Percentiles rank a stretch among this genome's conserved stretches.
These are phyloP conservation scores for Drosophila koepferae DNA, from an alignment of 2,888 invertebrate genomes.

Conservation along the genomic window DNA sequence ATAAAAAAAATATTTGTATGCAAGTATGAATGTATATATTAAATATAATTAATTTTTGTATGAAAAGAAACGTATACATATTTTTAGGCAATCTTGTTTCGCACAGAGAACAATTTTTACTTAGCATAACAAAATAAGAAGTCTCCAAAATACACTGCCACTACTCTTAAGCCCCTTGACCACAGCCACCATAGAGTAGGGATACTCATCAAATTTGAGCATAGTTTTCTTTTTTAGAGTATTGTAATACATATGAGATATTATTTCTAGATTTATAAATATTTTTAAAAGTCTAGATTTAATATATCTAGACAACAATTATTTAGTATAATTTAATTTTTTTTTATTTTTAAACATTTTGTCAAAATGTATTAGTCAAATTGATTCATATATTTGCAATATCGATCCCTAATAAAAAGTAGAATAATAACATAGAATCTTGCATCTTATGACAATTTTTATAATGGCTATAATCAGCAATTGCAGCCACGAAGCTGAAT, in stretches of 20 bases:
- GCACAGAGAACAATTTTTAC: not conserved
- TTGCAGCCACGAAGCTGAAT: conserved; percentile 21
- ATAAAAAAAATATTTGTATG: not conserved
- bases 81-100: not conserved
- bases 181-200: not conserved
- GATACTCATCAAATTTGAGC: not conserved
- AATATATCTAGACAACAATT: not conserved
- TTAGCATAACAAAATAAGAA: too few relatives aligned
- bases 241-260: not conserved
- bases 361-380: not conserved
- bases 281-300: not conserved
- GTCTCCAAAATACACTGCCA: not conserved
- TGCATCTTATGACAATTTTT: conserved; percentile 36
- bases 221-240: not conserved
- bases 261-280: not conserved
- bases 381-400: not conserved
- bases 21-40: not conserved
- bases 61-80: not conserved
- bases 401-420: conserved; percentile 2
- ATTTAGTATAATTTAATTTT: not conserved
- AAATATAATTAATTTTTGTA: too few relatives aligned
- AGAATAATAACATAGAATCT: conserved; percentile 19
- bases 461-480: conserved; percentile 32
- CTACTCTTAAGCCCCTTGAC: not conserved
- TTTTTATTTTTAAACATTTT: not conserved